These are phyloP conservation scores for Lasioglossum morio DNA, from an alignment of 2,888 invertebrate species.

Conservation along the genomic window DNA sequence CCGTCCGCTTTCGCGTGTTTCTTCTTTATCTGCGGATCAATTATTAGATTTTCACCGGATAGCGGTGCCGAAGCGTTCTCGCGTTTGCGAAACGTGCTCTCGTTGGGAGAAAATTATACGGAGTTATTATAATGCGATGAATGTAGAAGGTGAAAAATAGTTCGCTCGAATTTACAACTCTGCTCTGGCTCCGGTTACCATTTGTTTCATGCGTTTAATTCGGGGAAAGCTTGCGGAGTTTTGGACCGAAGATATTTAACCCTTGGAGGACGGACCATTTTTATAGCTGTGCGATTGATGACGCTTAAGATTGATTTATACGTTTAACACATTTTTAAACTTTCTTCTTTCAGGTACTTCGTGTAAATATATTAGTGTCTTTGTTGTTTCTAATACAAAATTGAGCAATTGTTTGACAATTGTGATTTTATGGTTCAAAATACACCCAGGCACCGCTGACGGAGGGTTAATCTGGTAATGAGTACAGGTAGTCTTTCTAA, in stretches of 20 bases:
- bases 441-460: no score
- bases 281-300: no score
- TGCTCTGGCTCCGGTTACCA: background rate
- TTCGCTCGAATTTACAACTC: background rate
- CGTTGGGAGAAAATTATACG: background rate
- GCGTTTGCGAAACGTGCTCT: background rate
- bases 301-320: no score
- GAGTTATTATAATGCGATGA: background rate
- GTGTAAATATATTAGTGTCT: no score
- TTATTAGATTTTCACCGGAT: constrained; percentile 3
- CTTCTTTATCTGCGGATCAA: background rate
- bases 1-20: background rate
- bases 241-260: background rate
- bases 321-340: no score
- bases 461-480: no score
- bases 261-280: no score
- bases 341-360: no score
- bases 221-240: background rate
- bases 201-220: background rate
- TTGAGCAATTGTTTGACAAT: no score
- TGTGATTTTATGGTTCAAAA: no score
- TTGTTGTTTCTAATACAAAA: no score
- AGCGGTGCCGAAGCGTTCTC: background rate
- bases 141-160: background rate
- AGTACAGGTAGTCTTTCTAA: no score